A percentile compares a stretch with the other conserved stretches of the same genome.
These are phyloP conservation scores for Mormyrops attenuatus DNA, from an alignment of 2,797 vertebrate genomes.

Conservation along the genomic window DNA sequence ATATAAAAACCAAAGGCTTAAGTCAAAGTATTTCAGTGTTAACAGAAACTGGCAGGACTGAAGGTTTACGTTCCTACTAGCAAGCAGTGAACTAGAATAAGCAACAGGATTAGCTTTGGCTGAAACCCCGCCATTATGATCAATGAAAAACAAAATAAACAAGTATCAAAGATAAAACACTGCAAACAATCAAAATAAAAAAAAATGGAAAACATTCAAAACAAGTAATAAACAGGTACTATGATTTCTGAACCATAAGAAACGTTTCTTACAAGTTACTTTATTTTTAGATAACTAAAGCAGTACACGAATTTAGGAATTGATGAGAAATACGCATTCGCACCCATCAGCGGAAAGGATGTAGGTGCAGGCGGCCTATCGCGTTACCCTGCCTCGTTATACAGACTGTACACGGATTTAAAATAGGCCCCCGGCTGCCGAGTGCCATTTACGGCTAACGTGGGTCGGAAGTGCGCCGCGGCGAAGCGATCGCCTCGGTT, in stretches of 20 bases:
- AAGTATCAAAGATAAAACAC: background rate
- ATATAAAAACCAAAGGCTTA: background rate
- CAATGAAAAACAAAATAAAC: background rate
- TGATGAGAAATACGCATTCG: conserved; percentile 38
- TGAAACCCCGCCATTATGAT: background rate
- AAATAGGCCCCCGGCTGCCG: conserved; percentile 48
- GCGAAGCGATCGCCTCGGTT: background rate
- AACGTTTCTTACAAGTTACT: background rate
- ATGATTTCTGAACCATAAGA: background rate
- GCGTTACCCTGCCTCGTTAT: conserved; percentile 46
- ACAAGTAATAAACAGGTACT: background rate
- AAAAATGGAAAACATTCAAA: background rate
- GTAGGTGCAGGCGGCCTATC: conserved; percentile 37
- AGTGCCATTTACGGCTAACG: conserved; percentile 34
- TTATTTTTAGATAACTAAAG: background rate
- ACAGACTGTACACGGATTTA: conserved; percentile 34
- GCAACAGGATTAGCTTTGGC: background rate
- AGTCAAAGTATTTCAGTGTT: background rate
- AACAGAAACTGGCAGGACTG: background rate
- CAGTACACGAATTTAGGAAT: background rate
- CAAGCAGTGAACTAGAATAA: background rate
- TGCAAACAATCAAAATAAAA: background rate
- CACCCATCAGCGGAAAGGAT: conserved; percentile 36
- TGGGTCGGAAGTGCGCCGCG: conserved; percentile 34
- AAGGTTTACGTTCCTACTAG: background rate